These are phyloP conservation scores for Amphiura filiformis DNA, from an alignment of 35 echinoderm and acorn worm species.

Conservation along the genomic window DNA sequence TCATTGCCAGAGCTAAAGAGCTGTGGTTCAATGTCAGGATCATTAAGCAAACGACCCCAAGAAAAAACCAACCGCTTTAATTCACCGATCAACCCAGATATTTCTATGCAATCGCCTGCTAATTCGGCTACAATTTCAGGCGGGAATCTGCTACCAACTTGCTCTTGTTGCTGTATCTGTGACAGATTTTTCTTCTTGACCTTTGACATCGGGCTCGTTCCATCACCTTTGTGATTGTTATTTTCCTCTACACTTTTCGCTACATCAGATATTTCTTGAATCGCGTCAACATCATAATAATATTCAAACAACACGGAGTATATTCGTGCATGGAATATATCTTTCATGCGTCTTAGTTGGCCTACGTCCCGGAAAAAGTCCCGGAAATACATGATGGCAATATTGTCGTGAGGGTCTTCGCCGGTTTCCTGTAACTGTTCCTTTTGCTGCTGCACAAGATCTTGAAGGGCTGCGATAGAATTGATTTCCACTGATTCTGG, in stretches of 20 bases:
- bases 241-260: neutral
- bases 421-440: neutral
- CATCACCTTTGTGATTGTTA: neutral
- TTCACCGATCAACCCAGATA: slow-evolving; percentile 44
- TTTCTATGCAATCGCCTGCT: slow-evolving; percentile 52
- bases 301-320: slow-evolving; percentile 71
- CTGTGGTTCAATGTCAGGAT: slow-evolving; percentile 45
- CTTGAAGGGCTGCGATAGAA: neutral
- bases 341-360: slow-evolving; percentile 47
- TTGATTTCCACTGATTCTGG: slow-evolving; percentile 30
- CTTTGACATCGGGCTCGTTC: neutral
- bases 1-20: slow-evolving; percentile 48
- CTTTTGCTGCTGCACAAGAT: slow-evolving; percentile 1
- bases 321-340: slow-evolving; percentile 64
- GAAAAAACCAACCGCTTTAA: slow-evolving; percentile 41
- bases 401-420: neutral
- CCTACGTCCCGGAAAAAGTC: slow-evolving; percentile 34
- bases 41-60: slow-evolving; percentile 58
- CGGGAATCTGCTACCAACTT: slow-evolving; percentile 9
- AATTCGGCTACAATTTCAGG: slow-evolving; percentile 36
- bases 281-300: slow-evolving; percentile 58
- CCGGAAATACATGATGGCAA: slow-evolving; percentile 9
- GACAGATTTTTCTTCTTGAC: neutral
- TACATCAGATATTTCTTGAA: slow-evolving; percentile 7
- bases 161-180: neutral